Evolutionary conservation across 2,888 invertebrate genomes (phyloP).

Genomic region (Thera britannica): DNA sequence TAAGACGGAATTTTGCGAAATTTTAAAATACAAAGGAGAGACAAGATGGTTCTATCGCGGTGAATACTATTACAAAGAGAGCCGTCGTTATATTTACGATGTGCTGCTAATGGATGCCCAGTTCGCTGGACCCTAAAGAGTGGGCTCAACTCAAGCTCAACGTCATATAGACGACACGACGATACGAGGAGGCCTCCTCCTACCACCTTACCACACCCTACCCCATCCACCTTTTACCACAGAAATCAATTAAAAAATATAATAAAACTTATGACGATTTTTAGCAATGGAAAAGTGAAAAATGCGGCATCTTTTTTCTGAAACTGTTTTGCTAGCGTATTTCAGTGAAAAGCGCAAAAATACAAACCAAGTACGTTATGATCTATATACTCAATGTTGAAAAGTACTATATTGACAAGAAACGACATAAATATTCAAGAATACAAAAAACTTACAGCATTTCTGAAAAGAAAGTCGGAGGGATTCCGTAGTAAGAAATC

Average conservation of each 20-base stretch:
- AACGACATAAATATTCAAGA: slow-evolving; percentile 1
- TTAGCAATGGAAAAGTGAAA: background rate
- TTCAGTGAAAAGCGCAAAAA: background rate
- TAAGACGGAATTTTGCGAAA: too few species aligned
- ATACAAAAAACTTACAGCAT: background rate
- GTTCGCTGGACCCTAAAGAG: too few species aligned
- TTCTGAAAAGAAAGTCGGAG: slow-evolving; percentile 12
- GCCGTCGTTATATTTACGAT: too few species aligned
- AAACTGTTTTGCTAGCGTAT: background rate
- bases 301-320: background rate
- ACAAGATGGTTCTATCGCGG: too few species aligned
- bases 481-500: background rate
- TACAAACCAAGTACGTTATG: background rate
- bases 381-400: background rate
- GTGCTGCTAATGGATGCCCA: too few species aligned
- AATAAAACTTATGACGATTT: background rate
- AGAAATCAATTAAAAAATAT: slow-evolving; percentile 1
- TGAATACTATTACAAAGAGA: too few species aligned
- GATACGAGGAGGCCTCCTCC: too few species aligned
- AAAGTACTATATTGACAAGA: background rate
- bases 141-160: too few species aligned
- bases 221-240: background rate
- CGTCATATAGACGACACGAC: too few species aligned
- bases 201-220: too few species aligned
- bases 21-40: too few species aligned